Evolutionary conservation across 2,888 invertebrate genomes (phyloP).

Genomic region (Phortica okadai): DNA sequence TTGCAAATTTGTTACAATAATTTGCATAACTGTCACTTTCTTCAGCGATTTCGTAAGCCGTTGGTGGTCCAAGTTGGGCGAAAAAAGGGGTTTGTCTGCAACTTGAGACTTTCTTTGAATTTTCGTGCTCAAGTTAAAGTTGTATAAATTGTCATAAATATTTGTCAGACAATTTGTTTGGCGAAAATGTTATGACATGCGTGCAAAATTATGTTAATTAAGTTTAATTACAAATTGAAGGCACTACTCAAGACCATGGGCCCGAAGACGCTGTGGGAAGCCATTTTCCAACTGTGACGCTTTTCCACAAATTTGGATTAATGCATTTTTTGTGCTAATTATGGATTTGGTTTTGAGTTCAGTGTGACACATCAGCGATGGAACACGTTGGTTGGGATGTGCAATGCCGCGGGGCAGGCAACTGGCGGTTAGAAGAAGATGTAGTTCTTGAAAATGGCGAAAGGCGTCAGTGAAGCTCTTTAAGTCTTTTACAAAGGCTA

Average conservation of each 20-base stretch:
- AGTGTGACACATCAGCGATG: not conserved
- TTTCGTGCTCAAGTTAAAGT: not conserved
- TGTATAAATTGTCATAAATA: not conserved
- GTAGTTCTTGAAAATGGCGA: no score
- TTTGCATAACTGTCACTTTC: no score
- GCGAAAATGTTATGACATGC: constrained; percentile 19
- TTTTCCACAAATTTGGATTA: not conserved
- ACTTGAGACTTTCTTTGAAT: no score
- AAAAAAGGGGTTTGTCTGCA: no score
- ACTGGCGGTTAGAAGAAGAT: no score
- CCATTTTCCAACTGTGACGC: not conserved
- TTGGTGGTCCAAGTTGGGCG: no score
- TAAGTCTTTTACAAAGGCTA: no score
- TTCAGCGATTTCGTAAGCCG: no score
- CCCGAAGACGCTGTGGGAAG: not conserved
- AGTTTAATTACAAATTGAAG: constrained; percentile 1
- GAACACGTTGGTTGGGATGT: no score
- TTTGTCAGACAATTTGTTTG: constrained; percentile 13
- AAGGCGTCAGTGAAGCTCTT: no score
- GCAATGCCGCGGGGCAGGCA: no score
- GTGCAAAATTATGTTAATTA: constrained; percentile 25
- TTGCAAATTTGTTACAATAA: no score
- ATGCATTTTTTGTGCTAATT: constrained; percentile 21
- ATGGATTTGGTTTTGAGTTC: not conserved
- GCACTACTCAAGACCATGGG: not conserved